A percentile compares a stretch with the other conserved stretches of the same genome.
Evolutionary conservation across 64 coral and sea anemone species (phyloP).

Genomic region (Porites lutea): DNA sequence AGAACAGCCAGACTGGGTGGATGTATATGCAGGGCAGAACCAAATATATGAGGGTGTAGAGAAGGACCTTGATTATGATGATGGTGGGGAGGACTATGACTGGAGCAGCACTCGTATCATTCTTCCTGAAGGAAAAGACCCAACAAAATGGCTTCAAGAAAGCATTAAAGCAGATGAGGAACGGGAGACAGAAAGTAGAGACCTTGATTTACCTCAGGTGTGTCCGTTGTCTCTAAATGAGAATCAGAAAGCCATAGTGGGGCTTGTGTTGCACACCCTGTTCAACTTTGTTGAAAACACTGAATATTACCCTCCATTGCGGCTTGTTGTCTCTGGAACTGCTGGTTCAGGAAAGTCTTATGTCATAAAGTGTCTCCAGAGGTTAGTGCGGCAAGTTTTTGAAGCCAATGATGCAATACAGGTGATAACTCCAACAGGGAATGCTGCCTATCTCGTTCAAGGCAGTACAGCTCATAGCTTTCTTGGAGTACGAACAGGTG

Average conservation of each 20-base stretch:
- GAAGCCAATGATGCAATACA: constrained; percentile 32
- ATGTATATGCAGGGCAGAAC: constrained; percentile 36
- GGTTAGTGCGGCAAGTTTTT: constrained; percentile 25
- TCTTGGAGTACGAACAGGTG: constrained; percentile 30
- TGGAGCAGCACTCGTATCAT: constrained; percentile 15
- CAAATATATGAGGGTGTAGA: constrained; percentile 4
- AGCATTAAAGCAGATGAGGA: background rate
- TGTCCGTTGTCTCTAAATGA: constrained; percentile 29
- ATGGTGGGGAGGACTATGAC: constrained; percentile 14
- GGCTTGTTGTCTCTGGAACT: constrained; percentile 49
- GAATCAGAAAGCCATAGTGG: constrained; percentile 20
- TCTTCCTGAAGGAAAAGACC: background rate
- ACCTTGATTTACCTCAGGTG: background rate
- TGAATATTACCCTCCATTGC: constrained; percentile 14
- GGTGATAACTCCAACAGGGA: constrained; percentile 42
- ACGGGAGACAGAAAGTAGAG: background rate
- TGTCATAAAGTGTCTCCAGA: constrained; percentile 40
- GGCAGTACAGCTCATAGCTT: constrained; percentile 42
- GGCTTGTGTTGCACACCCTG: constrained; percentile 25
- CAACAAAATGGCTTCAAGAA: constrained; percentile 31
- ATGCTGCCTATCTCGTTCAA: constrained; percentile 35
- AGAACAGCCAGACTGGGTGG: background rate
- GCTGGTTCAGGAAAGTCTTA: constrained; percentile 51
- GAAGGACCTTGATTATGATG: constrained; percentile 10
- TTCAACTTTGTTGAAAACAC: constrained; percentile 18